Percentiles rank a stretch among this genome's conserved stretches.
Evolutionary conservation across 35 echinoderm and acorn worm genomes (phyloP).

Genomic region (Ophioderma brevispina): DNA sequence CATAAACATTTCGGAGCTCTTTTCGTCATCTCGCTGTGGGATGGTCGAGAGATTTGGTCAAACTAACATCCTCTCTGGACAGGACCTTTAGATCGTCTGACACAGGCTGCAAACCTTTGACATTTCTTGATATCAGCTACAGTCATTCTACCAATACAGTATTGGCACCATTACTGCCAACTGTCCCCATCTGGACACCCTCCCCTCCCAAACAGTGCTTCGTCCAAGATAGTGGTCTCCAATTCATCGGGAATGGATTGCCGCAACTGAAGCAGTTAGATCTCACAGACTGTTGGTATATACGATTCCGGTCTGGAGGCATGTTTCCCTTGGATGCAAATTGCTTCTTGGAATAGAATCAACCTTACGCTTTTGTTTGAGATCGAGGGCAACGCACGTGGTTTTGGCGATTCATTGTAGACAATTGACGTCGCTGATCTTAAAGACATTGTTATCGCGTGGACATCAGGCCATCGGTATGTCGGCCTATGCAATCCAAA

Average conservation of each 20-base stretch:
- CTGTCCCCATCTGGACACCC: conserved; percentile 36
- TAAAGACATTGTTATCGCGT: conserved; percentile 56
- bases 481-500: conserved; percentile 22
- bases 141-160: conserved; percentile 30
- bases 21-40: conserved; percentile 56
- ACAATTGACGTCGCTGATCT: conserved; percentile 32
- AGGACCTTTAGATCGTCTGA: conserved; percentile 52
- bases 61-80: conserved; percentile 31
- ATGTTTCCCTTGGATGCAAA: conserved; percentile 26
- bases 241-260: conserved; percentile 25
- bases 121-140: conserved; percentile 64
- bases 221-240: conserved; percentile 43
- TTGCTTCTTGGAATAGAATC: conserved; percentile 20
- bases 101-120: conserved; percentile 13
- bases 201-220: conserved; percentile 37
- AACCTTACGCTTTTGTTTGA: conserved; percentile 64
- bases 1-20: conserved; percentile 9
- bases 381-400: conserved; percentile 30
- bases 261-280: conserved; percentile 38
- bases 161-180: conserved; percentile 11
- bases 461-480: conserved; percentile 49
- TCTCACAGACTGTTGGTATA: conserved; percentile 57
- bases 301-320: conserved; percentile 60
- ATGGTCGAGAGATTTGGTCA: conserved; percentile 45
- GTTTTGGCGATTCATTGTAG: conserved; percentile 26